Evolutionary conservation across 2,888 invertebrate genomes (phyloP), one percentile per base, ranked within the genome.

Genomic region (Zootermopsis nevadensis): DNA sequence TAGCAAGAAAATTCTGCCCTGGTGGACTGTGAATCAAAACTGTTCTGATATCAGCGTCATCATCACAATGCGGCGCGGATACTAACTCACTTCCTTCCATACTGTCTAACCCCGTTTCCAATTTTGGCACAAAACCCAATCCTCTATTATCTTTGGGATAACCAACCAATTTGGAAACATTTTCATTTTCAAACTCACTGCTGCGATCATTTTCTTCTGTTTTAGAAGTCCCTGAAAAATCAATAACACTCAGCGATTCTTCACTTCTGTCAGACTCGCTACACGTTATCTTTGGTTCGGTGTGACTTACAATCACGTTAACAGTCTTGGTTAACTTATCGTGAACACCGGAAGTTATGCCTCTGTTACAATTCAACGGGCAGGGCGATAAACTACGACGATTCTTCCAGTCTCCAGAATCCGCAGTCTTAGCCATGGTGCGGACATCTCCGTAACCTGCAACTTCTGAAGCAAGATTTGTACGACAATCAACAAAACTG

Each of bases 311-410:
- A 38, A 79, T 79, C 48, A 77, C 33, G 22, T 35, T 33, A 55
- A 31, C 79, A 79, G 79, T 79, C 79, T 79, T 66, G 10, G 27
- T 66, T 35, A 79, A n/a, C 24, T 79, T 79, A 79, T 79, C 79
- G 66, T 66, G 66, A 60, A 30, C 2, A n/a, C 38, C 74, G 22
- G 38, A n/a, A 42, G 35, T 38, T 35, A 38, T 19, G n/a, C 24
- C 38, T n/a, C 38, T 38, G 15, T 42, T 38, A 74, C 38, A 74
- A 74, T 74, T 74, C 38, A n/a, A n/a, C 33, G n/a, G n/a, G 15
- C 38, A 74, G 38, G n/a, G 22, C n/a, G 74, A 74, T n/a, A 42
- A 1, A 7, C 7, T 27, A 60, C n/a, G n/a, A 27, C 38, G 7
- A 8, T 33, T 69, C 31, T n/a, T 35, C 74, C 74, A 74, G 15